A percentile compares a stretch with the other conserved stretches of the same genome.
Conservation (phyloP, 2,113 vertebrate genomes). For the Lamprologus speciosus region DNA sequence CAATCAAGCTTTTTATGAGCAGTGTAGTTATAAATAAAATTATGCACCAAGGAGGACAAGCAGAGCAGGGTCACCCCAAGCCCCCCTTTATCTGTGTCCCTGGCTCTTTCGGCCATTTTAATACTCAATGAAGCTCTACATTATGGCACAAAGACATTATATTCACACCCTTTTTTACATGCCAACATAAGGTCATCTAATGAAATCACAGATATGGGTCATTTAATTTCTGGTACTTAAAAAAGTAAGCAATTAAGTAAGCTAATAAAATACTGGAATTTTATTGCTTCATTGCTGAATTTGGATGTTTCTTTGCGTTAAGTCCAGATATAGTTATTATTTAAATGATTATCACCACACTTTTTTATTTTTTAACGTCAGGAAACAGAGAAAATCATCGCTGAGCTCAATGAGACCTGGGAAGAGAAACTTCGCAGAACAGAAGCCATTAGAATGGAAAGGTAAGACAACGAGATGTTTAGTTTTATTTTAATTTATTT, state of each 20-base stretch:
- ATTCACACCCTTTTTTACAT: neutral
- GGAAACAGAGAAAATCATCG: conserved; percentile 99
- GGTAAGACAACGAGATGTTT: conserved; percentile 58
- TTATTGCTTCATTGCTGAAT: neutral
- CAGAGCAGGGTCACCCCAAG: neutral
- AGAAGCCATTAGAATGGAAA: conserved; percentile 96
- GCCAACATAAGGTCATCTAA: neutral
- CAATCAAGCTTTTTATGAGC: neutral
- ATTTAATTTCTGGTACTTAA: neutral
- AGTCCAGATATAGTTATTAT: neutral
- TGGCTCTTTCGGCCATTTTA: neutral
- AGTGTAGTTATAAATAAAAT: neutral
- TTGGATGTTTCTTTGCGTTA: neutral
- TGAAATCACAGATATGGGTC: neutral
- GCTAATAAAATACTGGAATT: neutral
- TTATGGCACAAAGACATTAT: neutral
- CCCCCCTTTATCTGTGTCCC: neutral
- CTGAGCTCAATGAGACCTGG: conserved; percentile 96
- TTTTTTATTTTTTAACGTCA: conserved; percentile 37
- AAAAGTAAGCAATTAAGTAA: neutral
- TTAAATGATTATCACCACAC: neutral
- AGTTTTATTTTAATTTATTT: neutral
- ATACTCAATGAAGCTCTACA: neutral
- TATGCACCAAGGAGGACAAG: neutral
- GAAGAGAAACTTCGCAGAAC: conserved; percentile 95